Evolutionary conservation across 1,140 invertebrate genomes (phyloP).

Genomic region (Idris sp.): DNA sequence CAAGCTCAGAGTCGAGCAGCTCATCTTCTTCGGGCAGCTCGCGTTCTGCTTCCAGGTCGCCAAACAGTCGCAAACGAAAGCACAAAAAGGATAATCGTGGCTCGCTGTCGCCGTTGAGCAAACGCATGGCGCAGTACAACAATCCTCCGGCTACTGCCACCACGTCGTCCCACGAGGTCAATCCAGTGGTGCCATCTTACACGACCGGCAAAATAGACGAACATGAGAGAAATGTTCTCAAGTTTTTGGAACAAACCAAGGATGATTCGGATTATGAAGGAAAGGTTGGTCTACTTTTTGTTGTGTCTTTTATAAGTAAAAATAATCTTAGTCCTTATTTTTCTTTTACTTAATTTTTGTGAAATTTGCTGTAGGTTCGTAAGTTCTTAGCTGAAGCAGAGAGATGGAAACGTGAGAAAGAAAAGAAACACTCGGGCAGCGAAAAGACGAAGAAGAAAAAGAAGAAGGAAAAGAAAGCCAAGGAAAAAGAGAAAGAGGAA

Average conservation of each 20-base stretch:
- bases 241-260: slow-evolving; percentile 87
- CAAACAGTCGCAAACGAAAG: slow-evolving; percentile 81
- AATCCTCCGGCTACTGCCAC: slow-evolving; percentile 76
- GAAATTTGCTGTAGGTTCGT: too few relatives aligned
- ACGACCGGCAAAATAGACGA: slow-evolving; percentile 78
- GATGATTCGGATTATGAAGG: slow-evolving; percentile 90
- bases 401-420: slow-evolving; percentile 85
- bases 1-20: slow-evolving; percentile 79
- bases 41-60: slow-evolving; percentile 80
- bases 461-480: slow-evolving; percentile 79
- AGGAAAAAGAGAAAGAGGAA: slow-evolving; percentile 80
- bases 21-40: slow-evolving; percentile 82
- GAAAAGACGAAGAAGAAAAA: slow-evolving; percentile 85
- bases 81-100: slow-evolving; percentile 83
- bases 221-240: slow-evolving; percentile 86
- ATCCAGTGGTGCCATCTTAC: slow-evolving; percentile 78
- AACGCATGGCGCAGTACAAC: slow-evolving; percentile 84
- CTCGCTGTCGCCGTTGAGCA: slow-evolving; percentile 87
- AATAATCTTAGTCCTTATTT: too few relatives aligned
- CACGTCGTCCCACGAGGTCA: slow-evolving; percentile 80
- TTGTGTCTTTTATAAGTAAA: too few relatives aligned
- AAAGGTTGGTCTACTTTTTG: slow-evolving; percentile 80
- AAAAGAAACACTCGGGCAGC: slow-evolving; percentile 82
- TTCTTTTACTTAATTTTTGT: too few relatives aligned
- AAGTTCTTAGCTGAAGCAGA: slow-evolving; percentile 89